These are phyloP conservation scores for Ridgeia piscesae DNA, from an alignment of 1,140 invertebrate genomes.

Conservation along the genomic window DNA sequence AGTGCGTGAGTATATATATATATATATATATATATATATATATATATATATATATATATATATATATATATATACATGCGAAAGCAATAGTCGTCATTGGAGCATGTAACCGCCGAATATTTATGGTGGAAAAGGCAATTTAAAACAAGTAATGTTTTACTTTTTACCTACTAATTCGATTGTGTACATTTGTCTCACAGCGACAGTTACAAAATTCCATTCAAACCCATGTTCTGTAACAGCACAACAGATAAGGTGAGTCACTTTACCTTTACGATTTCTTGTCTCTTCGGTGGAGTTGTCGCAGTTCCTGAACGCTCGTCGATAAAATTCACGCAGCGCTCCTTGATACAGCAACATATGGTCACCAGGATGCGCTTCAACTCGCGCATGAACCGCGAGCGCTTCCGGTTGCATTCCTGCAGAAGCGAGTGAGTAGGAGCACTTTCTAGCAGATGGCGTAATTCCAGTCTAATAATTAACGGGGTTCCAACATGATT, in stretches of 20 bases:
- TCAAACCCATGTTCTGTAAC: background rate
- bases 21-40: no score
- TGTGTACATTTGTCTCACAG: background rate
- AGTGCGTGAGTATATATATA: no score
- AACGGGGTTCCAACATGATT: background rate
- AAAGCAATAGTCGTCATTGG: no score
- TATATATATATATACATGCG: no score
- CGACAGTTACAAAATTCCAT: no score
- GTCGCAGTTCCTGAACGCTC: background rate
- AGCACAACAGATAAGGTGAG: background rate
- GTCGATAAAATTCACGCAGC: constrained; percentile 26
- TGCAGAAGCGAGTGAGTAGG: background rate
- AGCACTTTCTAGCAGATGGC: background rate
- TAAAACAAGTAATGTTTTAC: no score
- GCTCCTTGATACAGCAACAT: constrained; percentile 29
- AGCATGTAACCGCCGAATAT: no score
- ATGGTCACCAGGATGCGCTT: constrained; percentile 18
- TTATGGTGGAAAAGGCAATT: no score
- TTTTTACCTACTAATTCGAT: background rate
- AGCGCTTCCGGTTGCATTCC: constrained; percentile 10
- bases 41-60: no score
- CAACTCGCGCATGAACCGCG: constrained; percentile 7
- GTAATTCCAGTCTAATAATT: background rate
- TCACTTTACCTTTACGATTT: constrained; percentile 20
- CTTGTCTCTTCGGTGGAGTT: constrained; percentile 19